These are phyloP conservation scores for Mantis religiosa DNA, from an alignment of 2,888 invertebrate genomes.

Conservation along the genomic window DNA sequence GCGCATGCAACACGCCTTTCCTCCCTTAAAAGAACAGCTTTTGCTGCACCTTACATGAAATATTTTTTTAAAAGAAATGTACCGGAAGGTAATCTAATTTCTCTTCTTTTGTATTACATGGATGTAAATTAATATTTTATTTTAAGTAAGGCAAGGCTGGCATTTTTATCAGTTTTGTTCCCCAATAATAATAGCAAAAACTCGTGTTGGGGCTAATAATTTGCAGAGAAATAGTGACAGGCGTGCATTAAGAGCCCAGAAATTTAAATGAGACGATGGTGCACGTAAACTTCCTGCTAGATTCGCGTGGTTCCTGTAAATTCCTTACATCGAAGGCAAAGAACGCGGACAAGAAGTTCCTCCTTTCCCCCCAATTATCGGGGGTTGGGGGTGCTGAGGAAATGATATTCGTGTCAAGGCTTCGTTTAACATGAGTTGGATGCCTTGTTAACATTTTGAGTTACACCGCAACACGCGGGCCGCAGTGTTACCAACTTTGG, in stretches of 20 bases:
- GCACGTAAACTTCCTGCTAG: neutral
- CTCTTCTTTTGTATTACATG: neutral
- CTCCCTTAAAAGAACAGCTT: neutral
- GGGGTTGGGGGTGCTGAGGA: neutral
- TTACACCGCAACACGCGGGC: constrained; percentile 1
- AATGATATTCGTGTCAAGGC: neutral
- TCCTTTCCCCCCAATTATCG: neutral
- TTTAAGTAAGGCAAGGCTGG: neutral
- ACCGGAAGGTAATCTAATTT: neutral
- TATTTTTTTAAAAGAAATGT: neutral
- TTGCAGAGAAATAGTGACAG: neutral
- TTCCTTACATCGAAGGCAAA: neutral
- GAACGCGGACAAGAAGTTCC: neutral
- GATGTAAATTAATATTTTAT: neutral
- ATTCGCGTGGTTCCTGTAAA: neutral
- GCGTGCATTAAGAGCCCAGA: neutral
- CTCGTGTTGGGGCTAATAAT: neutral
- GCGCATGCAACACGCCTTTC: too few relatives aligned
- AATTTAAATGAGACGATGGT: neutral
- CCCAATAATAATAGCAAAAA: neutral
- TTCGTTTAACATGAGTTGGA: constrained; percentile 16
- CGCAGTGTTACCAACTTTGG: neutral
- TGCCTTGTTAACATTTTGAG: constrained; percentile 23
- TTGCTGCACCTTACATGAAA: neutral
- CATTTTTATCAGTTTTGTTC: neutral